These are phyloP conservation scores for Axea sp. DNA, from an alignment of 2,888 invertebrate genomes.

Conservation along the genomic window DNA sequence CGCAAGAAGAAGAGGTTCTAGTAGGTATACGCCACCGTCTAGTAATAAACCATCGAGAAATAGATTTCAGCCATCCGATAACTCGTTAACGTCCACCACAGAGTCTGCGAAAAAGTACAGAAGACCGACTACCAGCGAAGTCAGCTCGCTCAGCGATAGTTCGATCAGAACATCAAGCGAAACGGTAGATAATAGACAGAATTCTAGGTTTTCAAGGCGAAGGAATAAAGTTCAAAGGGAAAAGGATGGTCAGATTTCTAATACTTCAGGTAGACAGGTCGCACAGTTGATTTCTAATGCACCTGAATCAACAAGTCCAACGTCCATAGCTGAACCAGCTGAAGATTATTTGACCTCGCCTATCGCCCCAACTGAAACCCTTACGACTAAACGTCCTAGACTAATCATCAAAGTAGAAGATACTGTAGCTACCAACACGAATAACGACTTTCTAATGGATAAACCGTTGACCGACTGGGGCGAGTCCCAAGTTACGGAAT, in stretches of 20 bases:
- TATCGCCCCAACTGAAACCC: neutral
- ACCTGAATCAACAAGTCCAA: slow-evolving; percentile 27
- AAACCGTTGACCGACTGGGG: slow-evolving; percentile 35
- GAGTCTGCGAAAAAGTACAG: slow-evolving; percentile 54
- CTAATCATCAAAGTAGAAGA: slow-evolving; percentile 59
- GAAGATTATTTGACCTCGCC: neutral
- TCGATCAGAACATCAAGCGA: slow-evolving; percentile 67
- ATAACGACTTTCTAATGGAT: slow-evolving; percentile 45
- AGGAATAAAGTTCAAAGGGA: slow-evolving; percentile 45
- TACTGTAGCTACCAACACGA: slow-evolving; percentile 47
- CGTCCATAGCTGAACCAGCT: neutral
- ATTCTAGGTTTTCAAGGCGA: slow-evolving; percentile 49
- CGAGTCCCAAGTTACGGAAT: slow-evolving; percentile 12
- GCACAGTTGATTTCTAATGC: slow-evolving; percentile 52
- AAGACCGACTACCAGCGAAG: slow-evolving; percentile 61
- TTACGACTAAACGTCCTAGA: slow-evolving; percentile 27
- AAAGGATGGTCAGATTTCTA: slow-evolving; percentile 59
- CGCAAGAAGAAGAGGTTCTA: slow-evolving; percentile 60
- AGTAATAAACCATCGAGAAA: slow-evolving; percentile 45
- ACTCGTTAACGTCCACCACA: slow-evolving; percentile 5
- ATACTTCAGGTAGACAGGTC: slow-evolving; percentile 67
- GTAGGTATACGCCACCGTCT: slow-evolving; percentile 58
- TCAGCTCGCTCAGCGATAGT: slow-evolving; percentile 53
- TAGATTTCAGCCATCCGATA: slow-evolving; percentile 24
- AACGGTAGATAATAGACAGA: slow-evolving; percentile 10